These are phyloP conservation scores for Agrypnus murinus DNA, from an alignment of 2,888 invertebrate genomes.

Conservation along the genomic window DNA sequence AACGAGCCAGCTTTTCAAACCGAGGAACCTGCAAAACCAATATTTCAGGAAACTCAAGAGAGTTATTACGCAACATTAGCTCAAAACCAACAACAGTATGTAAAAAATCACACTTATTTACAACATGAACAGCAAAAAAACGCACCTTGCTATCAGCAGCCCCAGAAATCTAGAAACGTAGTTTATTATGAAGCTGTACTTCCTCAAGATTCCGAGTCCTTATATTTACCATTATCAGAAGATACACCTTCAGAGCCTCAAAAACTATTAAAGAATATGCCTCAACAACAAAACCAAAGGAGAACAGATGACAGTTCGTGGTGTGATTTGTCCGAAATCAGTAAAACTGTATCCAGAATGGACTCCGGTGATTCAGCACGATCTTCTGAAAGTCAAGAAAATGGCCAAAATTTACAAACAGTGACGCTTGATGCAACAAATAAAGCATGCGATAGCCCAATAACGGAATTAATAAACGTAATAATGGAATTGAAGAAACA, in stretches of 20 bases:
- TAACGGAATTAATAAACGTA: slow-evolving; percentile 45
- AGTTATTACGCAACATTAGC: background rate
- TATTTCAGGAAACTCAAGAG: background rate
- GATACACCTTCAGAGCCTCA: background rate
- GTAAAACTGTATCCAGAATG: slow-evolving; percentile 42
- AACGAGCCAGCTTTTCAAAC: background rate
- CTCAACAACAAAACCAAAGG: background rate
- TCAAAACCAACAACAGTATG: background rate
- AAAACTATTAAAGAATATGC: background rate
- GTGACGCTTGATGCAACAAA: too few species aligned
- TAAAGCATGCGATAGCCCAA: slow-evolving; percentile 36
- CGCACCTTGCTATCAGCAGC: background rate
- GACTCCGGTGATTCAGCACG: slow-evolving; percentile 7
- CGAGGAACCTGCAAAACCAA: background rate
- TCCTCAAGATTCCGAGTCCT: background rate
- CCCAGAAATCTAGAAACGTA: background rate
- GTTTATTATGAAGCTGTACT: too few species aligned
- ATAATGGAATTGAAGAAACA: slow-evolving; percentile 51
- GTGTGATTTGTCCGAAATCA: slow-evolving; percentile 54
- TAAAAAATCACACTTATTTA: background rate
- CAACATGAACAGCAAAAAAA: background rate
- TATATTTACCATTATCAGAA: background rate
- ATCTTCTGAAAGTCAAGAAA: background rate
- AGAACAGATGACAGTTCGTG: slow-evolving; percentile 53
- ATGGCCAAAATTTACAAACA: background rate